Conservation (phyloP, 1,140 invertebrate genomes). For the Drosophila pruinosa region DNA sequence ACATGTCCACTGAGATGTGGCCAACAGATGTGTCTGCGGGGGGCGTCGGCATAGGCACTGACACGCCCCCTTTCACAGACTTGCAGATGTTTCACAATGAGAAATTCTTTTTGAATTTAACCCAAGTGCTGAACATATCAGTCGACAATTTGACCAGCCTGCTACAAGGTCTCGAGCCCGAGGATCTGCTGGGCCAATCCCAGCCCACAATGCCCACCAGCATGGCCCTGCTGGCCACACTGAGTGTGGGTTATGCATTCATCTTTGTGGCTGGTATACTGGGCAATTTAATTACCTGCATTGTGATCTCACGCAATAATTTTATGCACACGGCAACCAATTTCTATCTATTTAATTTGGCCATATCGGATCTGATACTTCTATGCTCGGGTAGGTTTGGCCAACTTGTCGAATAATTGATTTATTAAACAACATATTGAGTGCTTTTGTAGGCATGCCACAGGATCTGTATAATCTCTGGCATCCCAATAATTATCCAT, state of each 20-base stretch:
- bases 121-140: constrained; percentile 79
- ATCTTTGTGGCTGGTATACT: constrained; percentile 92
- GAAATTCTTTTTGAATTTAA: constrained; percentile 73
- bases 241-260: constrained; percentile 88
- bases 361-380: constrained; percentile 93
- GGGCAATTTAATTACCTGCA: constrained; percentile 93
- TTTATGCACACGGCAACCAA: constrained; percentile 94
- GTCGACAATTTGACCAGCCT: constrained; percentile 71
- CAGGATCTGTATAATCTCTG: constrained; percentile 92
- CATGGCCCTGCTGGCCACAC: constrained; percentile 84
- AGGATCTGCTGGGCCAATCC: constrained; percentile 38
- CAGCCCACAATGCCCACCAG: constrained; percentile 29
- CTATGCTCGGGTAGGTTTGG: constrained; percentile 85
- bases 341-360: constrained; percentile 94
- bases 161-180: constrained; percentile 53
- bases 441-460: constrained; percentile 85
- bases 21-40: constrained; percentile 40
- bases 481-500: constrained; percentile 89
- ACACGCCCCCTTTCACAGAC: constrained; percentile 36
- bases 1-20: constrained; percentile 61
- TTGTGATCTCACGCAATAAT: constrained; percentile 91
- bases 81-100: constrained; percentile 67
- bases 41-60: neutral
- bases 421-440: neutral
- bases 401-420: neutral